Evolutionary conservation across 2,797 vertebrate genomes (phyloP).

Genomic region (Psittacula echo): DNA sequence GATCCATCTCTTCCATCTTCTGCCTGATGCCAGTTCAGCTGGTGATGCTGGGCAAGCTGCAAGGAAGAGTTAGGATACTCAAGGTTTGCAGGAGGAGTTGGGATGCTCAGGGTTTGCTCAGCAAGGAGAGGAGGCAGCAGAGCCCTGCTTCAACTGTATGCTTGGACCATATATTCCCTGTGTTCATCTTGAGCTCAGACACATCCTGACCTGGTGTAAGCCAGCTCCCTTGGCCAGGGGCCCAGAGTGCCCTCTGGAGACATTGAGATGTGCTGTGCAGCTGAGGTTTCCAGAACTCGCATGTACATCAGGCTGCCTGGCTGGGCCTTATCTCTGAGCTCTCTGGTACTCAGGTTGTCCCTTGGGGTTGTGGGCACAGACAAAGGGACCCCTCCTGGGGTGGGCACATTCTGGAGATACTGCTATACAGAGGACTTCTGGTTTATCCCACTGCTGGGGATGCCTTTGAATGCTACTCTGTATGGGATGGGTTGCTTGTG

Average conservation of each 20-base stretch:
- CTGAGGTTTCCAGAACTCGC: neutral
- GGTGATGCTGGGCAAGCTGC: fast-evolving
- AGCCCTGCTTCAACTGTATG: neutral
- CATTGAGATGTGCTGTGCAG: neutral
- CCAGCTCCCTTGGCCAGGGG: neutral
- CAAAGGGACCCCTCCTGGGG: neutral
- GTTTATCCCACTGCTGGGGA: neutral
- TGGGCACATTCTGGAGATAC: fast-evolving
- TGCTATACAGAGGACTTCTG: neutral
- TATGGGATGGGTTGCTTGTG: neutral
- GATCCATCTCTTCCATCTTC: neutral
- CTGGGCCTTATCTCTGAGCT: neutral
- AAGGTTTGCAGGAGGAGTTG: neutral
- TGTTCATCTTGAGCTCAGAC: neutral
- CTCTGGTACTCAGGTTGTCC: neutral
- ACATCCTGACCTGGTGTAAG: neutral
- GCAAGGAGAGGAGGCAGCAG: neutral
- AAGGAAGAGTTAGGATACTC: neutral
- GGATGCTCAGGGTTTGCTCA: neutral
- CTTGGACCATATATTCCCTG: neutral
- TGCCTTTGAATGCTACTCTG: neutral
- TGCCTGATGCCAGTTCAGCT: neutral
- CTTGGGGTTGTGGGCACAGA: neutral
- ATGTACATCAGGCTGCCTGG: neutral
- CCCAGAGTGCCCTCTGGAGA: neutral